Conservation (phyloP, 1,140 invertebrate species). For the Anoplolepis gracilipes region DNA sequence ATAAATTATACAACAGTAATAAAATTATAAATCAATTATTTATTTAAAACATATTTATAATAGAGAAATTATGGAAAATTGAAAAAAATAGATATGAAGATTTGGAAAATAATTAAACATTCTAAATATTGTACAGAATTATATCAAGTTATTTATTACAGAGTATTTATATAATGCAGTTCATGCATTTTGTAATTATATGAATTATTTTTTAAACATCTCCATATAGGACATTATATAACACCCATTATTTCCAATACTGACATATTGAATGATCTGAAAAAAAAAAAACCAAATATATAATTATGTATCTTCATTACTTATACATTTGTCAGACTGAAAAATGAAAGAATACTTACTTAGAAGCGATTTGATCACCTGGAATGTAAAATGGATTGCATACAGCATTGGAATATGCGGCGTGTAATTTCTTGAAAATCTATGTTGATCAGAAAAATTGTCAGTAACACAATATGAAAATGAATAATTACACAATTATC, state of each 20-base stretch:
- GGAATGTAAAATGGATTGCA: conserved; percentile 98
- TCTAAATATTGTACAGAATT: not conserved
- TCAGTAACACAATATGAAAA: too few relatives aligned
- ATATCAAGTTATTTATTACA: conserved; percentile 22
- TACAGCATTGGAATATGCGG: conserved; percentile 95
- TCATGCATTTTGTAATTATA: not conserved
- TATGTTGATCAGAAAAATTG: conserved; percentile 82
- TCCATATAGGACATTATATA: conserved; percentile 47
- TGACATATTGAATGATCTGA: conserved; percentile 80
- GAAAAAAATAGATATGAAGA: not conserved
- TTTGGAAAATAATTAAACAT: not conserved
- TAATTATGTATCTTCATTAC: not conserved
- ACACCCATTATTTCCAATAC: conserved; percentile 83
- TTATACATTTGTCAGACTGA: too few relatives aligned
- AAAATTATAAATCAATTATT: too few relatives aligned
- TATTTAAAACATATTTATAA: not conserved
- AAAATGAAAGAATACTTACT: conserved; percentile 86
- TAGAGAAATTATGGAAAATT: not conserved
- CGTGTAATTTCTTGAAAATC: conserved; percentile 96
- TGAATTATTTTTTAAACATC: not conserved
- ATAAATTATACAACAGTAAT: too few relatives aligned
- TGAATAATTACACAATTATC: not conserved
- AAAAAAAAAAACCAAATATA: conserved; percentile 61
- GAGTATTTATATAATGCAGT: not conserved
- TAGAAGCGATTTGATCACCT: conserved; percentile 92